These are phyloP conservation scores for Synergus gifuensis DNA, from an alignment of 2,888 invertebrate genomes.

Conservation along the genomic window DNA sequence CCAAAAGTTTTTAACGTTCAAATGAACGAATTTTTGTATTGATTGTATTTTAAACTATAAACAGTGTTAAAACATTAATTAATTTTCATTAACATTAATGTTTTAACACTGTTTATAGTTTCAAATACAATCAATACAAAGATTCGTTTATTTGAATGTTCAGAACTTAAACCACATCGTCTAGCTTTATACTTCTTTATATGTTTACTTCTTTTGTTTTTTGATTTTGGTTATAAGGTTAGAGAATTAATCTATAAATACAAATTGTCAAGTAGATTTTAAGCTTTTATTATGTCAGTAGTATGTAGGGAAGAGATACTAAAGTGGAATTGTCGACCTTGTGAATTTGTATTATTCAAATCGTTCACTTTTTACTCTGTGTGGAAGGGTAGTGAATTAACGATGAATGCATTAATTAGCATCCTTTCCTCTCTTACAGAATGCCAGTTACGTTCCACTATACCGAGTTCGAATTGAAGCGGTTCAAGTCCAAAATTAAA, in stretches of 20 bases:
- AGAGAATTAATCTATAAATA: background rate
- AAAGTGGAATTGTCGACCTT: constrained; percentile 2
- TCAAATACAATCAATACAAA: no score
- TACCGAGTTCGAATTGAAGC: constrained; percentile 45
- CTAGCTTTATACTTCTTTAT: background rate
- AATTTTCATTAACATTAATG: no score
- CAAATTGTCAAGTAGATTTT: background rate
- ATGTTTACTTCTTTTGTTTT: background rate
- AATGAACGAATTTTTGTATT: no score
- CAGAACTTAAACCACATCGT: no score
- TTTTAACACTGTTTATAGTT: no score
- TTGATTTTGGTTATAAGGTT: background rate
- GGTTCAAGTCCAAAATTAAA: constrained; percentile 71
- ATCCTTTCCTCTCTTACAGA: constrained; percentile 47
- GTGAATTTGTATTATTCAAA: background rate
- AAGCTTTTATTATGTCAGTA: background rate
- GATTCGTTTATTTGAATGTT: no score
- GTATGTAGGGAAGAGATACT: background rate
- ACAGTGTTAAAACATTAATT: no score
- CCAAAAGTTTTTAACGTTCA: no score
- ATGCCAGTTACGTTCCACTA: constrained; percentile 47
- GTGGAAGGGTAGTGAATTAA: constrained; percentile 68
- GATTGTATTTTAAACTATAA: no score
- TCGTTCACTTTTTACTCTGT: background rate
- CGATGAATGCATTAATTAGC: constrained; percentile 73